phyloP scores from a whole-genome alignment of 2,797 vertebrate genomes.

The Anabacerthia variegaticeps region DNA sequence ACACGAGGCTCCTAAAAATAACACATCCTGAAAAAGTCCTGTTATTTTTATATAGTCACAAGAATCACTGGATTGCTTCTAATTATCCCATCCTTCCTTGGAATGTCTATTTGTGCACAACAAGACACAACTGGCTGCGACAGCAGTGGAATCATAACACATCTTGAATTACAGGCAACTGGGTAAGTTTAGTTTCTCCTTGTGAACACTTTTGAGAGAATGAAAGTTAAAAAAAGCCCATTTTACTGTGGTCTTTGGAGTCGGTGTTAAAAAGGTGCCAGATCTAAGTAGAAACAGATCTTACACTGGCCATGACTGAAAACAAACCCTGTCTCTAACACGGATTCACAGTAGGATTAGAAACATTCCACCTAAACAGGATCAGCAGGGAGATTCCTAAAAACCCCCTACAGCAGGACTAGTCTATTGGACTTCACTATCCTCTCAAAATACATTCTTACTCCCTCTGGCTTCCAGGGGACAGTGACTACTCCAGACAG shows the following conservation, averaged over 20 bases:
- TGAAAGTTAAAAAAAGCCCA: neutral
- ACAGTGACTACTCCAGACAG: neutral
- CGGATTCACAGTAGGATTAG: neutral
- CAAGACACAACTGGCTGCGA: constrained; percentile 30
- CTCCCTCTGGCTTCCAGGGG: neutral
- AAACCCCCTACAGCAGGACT: neutral
- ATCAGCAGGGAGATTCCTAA: neutral
- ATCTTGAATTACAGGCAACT: constrained; percentile 26
- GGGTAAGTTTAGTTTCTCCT: neutral
- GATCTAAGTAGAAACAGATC: neutral
- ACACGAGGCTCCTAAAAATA: constrained; percentile 31
- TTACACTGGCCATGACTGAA: neutral
- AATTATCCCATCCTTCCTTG: constrained; percentile 53
- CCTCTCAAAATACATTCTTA: neutral
- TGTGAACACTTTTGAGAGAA: neutral
- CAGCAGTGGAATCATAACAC: constrained; percentile 3
- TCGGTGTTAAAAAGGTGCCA: neutral
- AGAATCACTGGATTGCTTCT: constrained; percentile 57
- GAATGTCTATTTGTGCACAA: constrained; percentile 44
- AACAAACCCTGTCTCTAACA: neutral
- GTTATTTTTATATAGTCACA: constrained; percentile 58
- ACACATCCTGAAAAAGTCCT: neutral
- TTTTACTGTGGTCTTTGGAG: neutral
- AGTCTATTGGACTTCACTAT: neutral
- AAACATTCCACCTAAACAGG: neutral